Evolutionary conservation across 2,797 vertebrate species (phyloP), one percentile per base, ranked within the genome.

Genomic region (Gymnoscopelus braueri): DNA sequence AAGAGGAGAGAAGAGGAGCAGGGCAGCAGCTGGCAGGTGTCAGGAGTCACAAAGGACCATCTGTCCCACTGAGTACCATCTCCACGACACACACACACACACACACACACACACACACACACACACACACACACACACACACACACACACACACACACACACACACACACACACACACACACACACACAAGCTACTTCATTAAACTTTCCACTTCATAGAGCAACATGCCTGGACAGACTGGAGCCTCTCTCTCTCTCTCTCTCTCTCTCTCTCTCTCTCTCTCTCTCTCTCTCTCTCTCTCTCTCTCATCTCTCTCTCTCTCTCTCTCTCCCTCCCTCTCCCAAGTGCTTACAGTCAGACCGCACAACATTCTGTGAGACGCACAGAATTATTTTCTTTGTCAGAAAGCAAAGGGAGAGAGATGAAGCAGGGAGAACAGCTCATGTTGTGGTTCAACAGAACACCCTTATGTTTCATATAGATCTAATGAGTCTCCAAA

Each of bases 11-110:
- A 89, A 79, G 79, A 90, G 65, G 83, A 95, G 95, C 93, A 95
- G 94, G 94, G 92, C 94, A 96, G 95, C 97, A 98, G 97, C 96
- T 98, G 96, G 96, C 96, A 96, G 96, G 97, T 97, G 97, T 98
- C 96, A 97, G 92, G 88, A 84, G 93, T 95, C 95, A 99, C 97
- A 98, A 98, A 96, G 94, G 94, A 94, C 97, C 97, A 98, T 99
- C 97, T 99, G 97, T 96, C 95, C 95, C 95, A 88, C 91, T 87
- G 86, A 87, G 93, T 91, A 92, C 94, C 84, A 93, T 96, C 95
- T 94, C 90, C 89, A 88, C 71, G 19, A 52, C 74, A 59, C 80
- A 19, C 44, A 47, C 13, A 52, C 74, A 59, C 80, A 19, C 44
- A 47, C 13, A 9, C 48, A 49, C 48, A 50, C 49, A 50, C 49